Evolutionary conservation across 1,140 invertebrate genomes (phyloP), one percentile per base, ranked within the genome.

Genomic region (Drosophila fuyamai): DNA sequence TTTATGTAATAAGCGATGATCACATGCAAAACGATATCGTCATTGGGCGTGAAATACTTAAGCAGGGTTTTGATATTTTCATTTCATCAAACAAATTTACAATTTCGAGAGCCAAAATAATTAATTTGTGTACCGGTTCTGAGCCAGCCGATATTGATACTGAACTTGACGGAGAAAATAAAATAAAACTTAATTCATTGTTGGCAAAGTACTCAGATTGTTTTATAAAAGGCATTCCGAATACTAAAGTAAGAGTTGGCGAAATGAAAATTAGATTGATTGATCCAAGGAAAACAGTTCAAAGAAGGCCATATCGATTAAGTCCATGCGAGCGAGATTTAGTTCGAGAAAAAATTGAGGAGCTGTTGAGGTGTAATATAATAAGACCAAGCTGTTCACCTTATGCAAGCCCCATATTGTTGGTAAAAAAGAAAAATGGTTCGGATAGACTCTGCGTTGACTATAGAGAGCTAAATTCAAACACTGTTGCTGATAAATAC

Each of bases 31-130:
- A 35, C 50, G 51, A 70, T n/a, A 61, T 53, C 54, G 57, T 73
- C 2, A 67, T 74, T 67, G 63, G 71, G 1, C 50, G 36, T 38
- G 57, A 58, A 46, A 73, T 65, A 72, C 14, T 57, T 57, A 72
- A 58, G 35, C 32, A 65, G 68, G 59, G 60, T 53, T 38, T 74
- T 56, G 51, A 74, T 74, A 57, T 61, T 74, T 27, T 68, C 18
- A 56, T 51, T 60, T 68, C 29, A 36, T 51, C 29, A 18, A 51
- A 35, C 29, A 7, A 51, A 51, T 36, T 51, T 35, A 35, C 7
- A 14, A 29, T 35, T 29, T 32, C 16, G 16, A 44, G 16, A 18
- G 9, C 43, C n/a, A 55, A 38, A 44, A 18, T 44, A 44, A 18
- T 44, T 12, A 44, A 44, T 5, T 12, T 18, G 9, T 18, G 43